phyloP scores from a whole-genome alignment of 2,113 vertebrate genomes.

The Hippoglossus stenolepis region DNA sequence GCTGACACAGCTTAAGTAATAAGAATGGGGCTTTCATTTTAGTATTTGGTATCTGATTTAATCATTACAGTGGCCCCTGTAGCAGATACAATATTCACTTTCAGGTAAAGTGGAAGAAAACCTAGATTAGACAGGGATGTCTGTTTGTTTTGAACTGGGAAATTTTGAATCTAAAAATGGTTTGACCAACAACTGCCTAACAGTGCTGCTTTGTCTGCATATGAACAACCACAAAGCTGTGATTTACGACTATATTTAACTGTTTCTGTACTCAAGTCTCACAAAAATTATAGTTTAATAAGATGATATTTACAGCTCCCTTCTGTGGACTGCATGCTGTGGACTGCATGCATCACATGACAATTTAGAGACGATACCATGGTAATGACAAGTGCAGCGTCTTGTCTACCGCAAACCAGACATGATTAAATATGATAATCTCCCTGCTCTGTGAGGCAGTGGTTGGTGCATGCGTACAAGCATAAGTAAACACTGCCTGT shows the following conservation, averaged over 20 bases:
- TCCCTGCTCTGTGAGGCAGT: constrained; percentile 1
- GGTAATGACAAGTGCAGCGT: constrained; percentile 6
- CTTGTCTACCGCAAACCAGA: constrained; percentile 3
- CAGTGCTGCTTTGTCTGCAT: constrained; percentile 12
- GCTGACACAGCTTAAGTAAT: constrained; percentile 73
- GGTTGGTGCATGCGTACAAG: constrained; percentile 1
- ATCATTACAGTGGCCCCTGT: constrained; percentile 62
- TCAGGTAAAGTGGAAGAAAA: constrained; percentile 19
- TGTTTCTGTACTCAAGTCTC: constrained; percentile 16
- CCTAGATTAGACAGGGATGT: neutral
- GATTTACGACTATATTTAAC: constrained; percentile 22
- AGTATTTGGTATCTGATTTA: constrained; percentile 72
- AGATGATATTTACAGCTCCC: constrained; percentile 18
- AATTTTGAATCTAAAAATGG: neutral
- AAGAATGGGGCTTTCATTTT: constrained; percentile 65
- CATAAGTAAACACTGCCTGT: neutral
- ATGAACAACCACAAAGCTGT: constrained; percentile 15
- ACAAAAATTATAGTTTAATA: constrained; percentile 19
- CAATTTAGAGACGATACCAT: constrained; percentile 23
- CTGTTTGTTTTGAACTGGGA: neutral
- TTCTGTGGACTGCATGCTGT: constrained; percentile 14
- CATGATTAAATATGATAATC: constrained; percentile 36
- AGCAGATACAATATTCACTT: constrained; percentile 53
- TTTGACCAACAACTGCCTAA: constrained; percentile 11
- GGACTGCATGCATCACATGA: constrained; percentile 8